Evolutionary conservation across 2,797 vertebrate species (phyloP).

Genomic region (Characodon lateralis): DNA sequence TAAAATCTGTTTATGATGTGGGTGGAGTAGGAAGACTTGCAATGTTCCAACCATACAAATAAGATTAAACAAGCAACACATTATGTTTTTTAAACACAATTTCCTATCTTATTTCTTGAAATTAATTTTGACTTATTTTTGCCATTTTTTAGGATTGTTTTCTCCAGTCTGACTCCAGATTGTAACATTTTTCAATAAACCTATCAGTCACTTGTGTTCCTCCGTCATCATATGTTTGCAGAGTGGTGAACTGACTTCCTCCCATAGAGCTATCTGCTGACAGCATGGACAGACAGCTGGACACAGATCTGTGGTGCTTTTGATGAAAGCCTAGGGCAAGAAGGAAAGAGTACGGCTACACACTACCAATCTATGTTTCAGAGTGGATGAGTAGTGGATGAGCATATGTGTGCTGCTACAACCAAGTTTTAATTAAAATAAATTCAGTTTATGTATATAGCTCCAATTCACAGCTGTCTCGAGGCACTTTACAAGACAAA

Average conservation of each 20-base stretch:
- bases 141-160: background rate
- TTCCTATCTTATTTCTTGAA: background rate
- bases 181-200: constrained; percentile 23
- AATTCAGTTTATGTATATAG: background rate
- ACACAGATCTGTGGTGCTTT: constrained; percentile 43
- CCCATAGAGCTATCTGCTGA: constrained; percentile 42
- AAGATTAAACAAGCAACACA: background rate
- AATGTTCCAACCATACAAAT: background rate
- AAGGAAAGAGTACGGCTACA: constrained; percentile 12
- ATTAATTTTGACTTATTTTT: background rate
- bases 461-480: background rate
- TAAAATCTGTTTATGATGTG: background rate
- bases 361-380: constrained; percentile 23
- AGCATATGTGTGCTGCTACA: background rate
- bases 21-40: background rate
- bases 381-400: background rate
- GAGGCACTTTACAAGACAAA: background rate
- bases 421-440: background rate
- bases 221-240: constrained; percentile 41
- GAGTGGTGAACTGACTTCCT: constrained; percentile 31
- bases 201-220: constrained; percentile 24
- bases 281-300: constrained; percentile 48
- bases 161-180: constrained; percentile 9
- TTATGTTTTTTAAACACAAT: background rate
- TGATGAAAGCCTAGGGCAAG: constrained; percentile 15